Evolutionary conservation across 2,888 invertebrate genomes (phyloP).

Genomic region (Cryptocheilus praepositus): DNA sequence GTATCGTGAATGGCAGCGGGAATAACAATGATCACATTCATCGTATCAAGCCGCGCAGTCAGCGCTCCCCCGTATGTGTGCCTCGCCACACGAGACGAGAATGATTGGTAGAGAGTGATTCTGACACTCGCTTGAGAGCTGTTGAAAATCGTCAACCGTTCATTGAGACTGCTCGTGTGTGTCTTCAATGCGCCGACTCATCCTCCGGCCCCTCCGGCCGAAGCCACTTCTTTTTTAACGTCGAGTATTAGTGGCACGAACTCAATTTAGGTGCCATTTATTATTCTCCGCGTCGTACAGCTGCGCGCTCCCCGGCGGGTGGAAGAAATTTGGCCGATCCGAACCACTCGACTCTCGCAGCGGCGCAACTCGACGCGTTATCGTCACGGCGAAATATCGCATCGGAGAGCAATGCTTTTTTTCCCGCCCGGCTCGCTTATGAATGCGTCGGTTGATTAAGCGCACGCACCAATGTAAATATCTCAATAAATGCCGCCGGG

Average conservation of each 20-base stretch:
- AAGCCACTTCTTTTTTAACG: constrained; percentile 5
- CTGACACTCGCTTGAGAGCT: constrained; percentile 43
- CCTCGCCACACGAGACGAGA: background rate
- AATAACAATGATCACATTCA: constrained; percentile 54
- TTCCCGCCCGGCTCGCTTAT: background rate
- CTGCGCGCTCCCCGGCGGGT: constrained; percentile 15
- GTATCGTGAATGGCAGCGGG: constrained; percentile 8
- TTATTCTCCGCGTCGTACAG: constrained; percentile 14
- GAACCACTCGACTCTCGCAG: too few species aligned
- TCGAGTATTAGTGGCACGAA: constrained; percentile 25
- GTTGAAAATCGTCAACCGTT: constrained; percentile 58
- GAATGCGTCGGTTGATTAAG: background rate
- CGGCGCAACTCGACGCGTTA: too few species aligned
- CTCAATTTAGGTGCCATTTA: constrained; percentile 37
- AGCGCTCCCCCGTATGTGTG: constrained; percentile 24
- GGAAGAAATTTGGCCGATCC: background rate
- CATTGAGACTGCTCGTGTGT: constrained; percentile 29
- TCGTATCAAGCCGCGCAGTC: constrained; percentile 46
- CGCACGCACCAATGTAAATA: too few species aligned
- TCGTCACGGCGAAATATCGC: too few species aligned
- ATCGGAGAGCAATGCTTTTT: too few species aligned
- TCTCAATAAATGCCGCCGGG: too few species aligned
- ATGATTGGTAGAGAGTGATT: constrained; percentile 52
- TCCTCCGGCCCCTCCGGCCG: constrained; percentile 27
- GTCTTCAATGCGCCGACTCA: constrained; percentile 43